Evolutionary conservation across 2,797 vertebrate species (phyloP), one percentile per base, ranked within the genome.

Genomic region (Pangasius krempfi): DNA sequence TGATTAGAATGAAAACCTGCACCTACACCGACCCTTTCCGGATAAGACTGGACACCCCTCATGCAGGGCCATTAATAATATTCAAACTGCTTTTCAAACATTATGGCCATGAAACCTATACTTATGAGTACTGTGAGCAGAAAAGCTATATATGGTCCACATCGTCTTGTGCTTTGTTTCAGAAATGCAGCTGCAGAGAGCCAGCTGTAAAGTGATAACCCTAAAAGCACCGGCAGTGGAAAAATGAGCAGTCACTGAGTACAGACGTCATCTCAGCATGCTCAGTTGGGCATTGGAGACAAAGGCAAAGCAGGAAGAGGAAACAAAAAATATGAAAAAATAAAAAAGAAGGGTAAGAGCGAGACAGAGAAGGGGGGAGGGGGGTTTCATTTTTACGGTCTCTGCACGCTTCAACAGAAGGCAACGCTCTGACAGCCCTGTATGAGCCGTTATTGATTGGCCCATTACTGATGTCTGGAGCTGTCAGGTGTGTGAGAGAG

Each of bases 391-490:
- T 50, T 4, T 76, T 33, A 52, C 73, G 33, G 27, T 81, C 22
- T 83, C 22, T 76, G 85, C 68, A 78, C 62, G 40, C 37, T 86
- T 84, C 84, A 86, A 80, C 50, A 87, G 80, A 80, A 82, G 80
- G 56, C 4, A 1, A 60, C 13, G 6, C 70, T 75, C 80, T 85
- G 66, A 89, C 56, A 80, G 52, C 60, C 47, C 75, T 75, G 75
- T 78, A 50, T 44, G 73, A 50, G 25, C 82, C 78, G 84, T 89
- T 88, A 91, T 82, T 82, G 89, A 89, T 70, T 78, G 78, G 52
- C 58, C 81, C 76, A 87, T 90, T 89, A 85, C 56, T 58, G 82
- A 40, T 83, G 54, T 75, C 90, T 81, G 89, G 76, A 86, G 88
- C 88, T 40, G n/a, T 68, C 64, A 79, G 68, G 78, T 73, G 54